Conservation (phyloP, 2,888 invertebrate genomes). For the Plagiodera versicolora region DNA sequence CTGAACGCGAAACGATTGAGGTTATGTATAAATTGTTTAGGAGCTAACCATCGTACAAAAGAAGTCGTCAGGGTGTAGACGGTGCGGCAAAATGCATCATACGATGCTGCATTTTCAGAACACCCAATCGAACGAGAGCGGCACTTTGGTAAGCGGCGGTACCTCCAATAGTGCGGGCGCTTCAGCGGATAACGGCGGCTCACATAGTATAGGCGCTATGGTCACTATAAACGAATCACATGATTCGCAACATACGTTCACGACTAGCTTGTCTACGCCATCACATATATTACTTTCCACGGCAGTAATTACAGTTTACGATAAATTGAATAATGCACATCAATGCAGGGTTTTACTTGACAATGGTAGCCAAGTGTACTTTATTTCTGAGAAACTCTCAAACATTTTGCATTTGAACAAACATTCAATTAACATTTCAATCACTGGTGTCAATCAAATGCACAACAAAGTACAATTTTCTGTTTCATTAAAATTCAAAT, state of each 20-base stretch:
- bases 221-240: too few relatives aligned
- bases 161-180: too few relatives aligned
- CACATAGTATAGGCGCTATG: too few relatives aligned
- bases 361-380: conserved; percentile 7
- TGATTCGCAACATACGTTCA: neutral
- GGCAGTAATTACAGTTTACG: neutral
- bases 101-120: conserved; percentile 7
- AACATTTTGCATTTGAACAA: neutral
- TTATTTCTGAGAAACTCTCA: conserved; percentile 6
- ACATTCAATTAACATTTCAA: conserved; percentile 6
- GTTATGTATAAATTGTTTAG: conserved; percentile 8
- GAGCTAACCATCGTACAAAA: conserved; percentile 2
- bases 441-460: conserved; percentile 2
- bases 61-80: neutral
- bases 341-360: conserved; percentile 6
- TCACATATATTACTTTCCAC: neutral
- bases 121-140: too few relatives aligned
- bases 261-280: neutral
- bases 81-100: conserved; percentile 1
- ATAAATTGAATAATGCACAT: conserved; percentile 23
- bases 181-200: too few relatives aligned
- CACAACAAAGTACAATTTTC: neutral
- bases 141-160: too few relatives aligned
- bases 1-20: neutral
- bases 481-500: neutral